These are phyloP conservation scores for Bovichtus variegatus DNA, from an alignment of 2,797 vertebrate genomes.

Conservation along the genomic window DNA sequence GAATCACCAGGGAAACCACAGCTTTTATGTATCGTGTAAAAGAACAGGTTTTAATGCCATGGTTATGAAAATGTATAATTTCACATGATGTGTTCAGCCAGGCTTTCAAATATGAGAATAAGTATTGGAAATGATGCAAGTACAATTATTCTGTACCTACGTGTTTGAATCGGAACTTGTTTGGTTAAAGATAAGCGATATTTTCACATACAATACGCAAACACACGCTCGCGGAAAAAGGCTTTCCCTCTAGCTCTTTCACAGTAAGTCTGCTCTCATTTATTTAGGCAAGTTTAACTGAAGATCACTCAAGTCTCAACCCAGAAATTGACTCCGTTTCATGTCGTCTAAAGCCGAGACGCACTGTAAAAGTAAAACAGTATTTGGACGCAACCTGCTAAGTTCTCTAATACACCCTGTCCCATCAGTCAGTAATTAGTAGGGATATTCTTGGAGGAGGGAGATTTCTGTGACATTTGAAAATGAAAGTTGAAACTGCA, in stretches of 20 bases:
- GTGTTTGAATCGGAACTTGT: constrained; percentile 39
- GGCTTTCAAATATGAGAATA: constrained; percentile 39
- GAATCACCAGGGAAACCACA: constrained; percentile 61
- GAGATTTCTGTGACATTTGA: constrained; percentile 72
- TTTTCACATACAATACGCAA: constrained; percentile 33
- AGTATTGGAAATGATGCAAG: constrained; percentile 49
- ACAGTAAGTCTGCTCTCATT: constrained; percentile 47
- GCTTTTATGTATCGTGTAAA: constrained; percentile 57
- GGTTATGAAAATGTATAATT: constrained; percentile 71
- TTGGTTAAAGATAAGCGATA: constrained; percentile 19
- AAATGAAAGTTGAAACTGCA: constrained; percentile 76
- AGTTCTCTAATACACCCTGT: constrained; percentile 64
- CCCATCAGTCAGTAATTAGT: constrained; percentile 78
- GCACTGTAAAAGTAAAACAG: constrained; percentile 36
- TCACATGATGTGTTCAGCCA: constrained; percentile 60
- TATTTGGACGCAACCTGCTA: constrained; percentile 65
- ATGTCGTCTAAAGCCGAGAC: constrained; percentile 49
- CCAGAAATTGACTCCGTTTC: constrained; percentile 44
- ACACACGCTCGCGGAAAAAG: background rate
- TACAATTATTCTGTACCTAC: constrained; percentile 47
- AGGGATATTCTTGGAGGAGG: constrained; percentile 67
- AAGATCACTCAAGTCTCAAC: constrained; percentile 56
- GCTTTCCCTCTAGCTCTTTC: constrained; percentile 44
- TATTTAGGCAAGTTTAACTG: constrained; percentile 40
- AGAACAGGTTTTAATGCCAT: constrained; percentile 55